Percentiles rank a stretch among this genome's conserved stretches.
Evolutionary conservation across 2,113 vertebrate genomes (phyloP).

Genomic region (Callospermophilus lateralis): DNA sequence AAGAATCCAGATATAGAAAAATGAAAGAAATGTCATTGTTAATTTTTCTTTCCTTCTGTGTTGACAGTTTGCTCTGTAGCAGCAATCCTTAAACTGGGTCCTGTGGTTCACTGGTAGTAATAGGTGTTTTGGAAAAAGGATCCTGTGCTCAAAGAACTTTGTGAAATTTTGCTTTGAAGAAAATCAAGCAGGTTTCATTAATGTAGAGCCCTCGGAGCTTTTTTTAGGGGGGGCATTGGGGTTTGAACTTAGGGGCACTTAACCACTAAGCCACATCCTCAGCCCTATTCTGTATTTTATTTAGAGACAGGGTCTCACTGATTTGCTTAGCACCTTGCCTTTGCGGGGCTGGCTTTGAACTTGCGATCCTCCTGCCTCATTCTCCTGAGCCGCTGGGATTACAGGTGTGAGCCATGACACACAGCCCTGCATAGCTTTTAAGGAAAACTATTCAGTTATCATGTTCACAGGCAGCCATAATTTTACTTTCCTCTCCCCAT

Average conservation of each 20-base stretch:
- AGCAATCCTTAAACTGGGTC: neutral
- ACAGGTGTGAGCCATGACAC: too few species aligned
- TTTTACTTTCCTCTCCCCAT: neutral
- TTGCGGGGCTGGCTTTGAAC: too few species aligned
- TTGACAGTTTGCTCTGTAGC: neutral
- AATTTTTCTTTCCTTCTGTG: slow-evolving; percentile 21
- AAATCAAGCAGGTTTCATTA: slow-evolving; percentile 42
- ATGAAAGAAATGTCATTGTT: slow-evolving; percentile 1
- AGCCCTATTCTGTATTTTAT: too few species aligned
- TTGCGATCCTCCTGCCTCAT: too few species aligned
- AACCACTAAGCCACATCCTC: too few species aligned
- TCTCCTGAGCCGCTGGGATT: too few species aligned
- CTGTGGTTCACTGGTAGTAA: neutral
- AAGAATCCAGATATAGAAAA: slow-evolving; percentile 10
- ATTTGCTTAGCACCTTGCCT: too few species aligned
- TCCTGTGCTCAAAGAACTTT: neutral
- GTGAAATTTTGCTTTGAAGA: slow-evolving; percentile 28
- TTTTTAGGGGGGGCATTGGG: too few species aligned
- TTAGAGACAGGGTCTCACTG: too few species aligned
- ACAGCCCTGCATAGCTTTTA: neutral
- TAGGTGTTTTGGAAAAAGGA: neutral
- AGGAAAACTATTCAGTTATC: slow-evolving; percentile 6
- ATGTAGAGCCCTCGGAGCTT: neutral
- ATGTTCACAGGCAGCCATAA: neutral
- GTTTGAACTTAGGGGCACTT: too few species aligned